phyloP scores from a whole-genome alignment of 2,888 invertebrate genomes.

The Carterocephalus palaemon region DNA sequence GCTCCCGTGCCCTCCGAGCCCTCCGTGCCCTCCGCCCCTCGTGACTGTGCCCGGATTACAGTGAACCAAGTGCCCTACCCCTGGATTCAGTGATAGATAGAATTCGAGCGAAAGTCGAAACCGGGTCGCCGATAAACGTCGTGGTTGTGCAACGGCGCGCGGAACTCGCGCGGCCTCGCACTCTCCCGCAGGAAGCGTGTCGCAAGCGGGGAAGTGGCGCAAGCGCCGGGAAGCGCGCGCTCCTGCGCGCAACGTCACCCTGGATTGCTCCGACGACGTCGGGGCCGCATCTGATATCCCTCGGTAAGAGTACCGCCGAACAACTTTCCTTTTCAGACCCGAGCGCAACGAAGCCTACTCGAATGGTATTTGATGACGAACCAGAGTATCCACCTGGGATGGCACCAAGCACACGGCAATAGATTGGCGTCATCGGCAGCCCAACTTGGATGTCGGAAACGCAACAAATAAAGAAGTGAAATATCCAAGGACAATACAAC shows the following conservation, averaged over 20 bases:
- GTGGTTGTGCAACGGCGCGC: constrained; percentile 73
- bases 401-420: constrained; percentile 48
- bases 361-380: no score
- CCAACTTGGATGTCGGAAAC: constrained; percentile 72
- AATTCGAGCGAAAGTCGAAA: constrained; percentile 64
- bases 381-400: no score
- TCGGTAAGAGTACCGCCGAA: constrained; percentile 34
- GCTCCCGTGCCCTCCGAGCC: constrained; percentile 38
- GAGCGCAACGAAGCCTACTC: neutral
- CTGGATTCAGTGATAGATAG: constrained; percentile 69
- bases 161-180: constrained; percentile 71
- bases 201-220: constrained; percentile 76
- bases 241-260: constrained; percentile 55
- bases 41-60: constrained; percentile 74
- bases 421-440: constrained; percentile 57
- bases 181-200: constrained; percentile 76
- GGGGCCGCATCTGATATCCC: constrained; percentile 47
- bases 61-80: constrained; percentile 65
- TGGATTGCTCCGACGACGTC: constrained; percentile 56
- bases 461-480: constrained; percentile 75
- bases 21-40: constrained; percentile 45
- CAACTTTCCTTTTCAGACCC: constrained; percentile 21
- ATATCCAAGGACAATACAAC: constrained; percentile 78
- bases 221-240: constrained; percentile 71
- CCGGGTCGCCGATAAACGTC: constrained; percentile 69